A percentile compares a stretch with the other conserved stretches of the same genome.
Evolutionary conservation across 2,888 invertebrate species (phyloP).

Genomic region (Adelognathus sp.): DNA sequence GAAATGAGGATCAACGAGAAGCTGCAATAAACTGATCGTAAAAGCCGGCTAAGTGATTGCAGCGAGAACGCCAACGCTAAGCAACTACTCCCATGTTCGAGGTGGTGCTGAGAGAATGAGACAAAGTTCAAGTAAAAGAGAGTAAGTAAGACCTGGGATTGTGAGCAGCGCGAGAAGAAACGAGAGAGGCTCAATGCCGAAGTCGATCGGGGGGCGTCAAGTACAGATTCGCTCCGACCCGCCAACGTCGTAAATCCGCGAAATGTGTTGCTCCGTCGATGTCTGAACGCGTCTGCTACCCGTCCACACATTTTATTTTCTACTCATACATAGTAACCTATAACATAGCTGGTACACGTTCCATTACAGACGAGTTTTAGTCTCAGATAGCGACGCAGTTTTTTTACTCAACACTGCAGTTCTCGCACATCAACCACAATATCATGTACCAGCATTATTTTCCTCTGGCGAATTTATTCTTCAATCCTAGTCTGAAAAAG

Average conservation of each 20-base stretch:
- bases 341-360: background rate
- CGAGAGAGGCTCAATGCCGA: conserved; percentile 20
- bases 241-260: conserved; percentile 50
- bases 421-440: too few species aligned
- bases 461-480: background rate
- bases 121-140: too few species aligned
- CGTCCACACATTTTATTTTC: background rate
- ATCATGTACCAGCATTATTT: background rate
- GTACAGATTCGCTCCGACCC: conserved; percentile 44
- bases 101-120: too few species aligned
- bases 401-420: too few species aligned
- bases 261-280: conserved; percentile 54
- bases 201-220: conserved; percentile 18
- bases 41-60: conserved; percentile 73
- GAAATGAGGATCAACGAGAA: conserved; percentile 23
- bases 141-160: conserved; percentile 3
- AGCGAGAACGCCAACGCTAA: conserved; percentile 48
- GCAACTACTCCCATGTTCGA: conserved; percentile 42
- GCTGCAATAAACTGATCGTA: conserved; percentile 74
- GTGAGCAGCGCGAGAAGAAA: conserved; percentile 40
- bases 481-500: too few species aligned
- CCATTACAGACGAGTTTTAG: background rate
- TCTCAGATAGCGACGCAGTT: background rate
- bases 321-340: background rate
- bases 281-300: conserved; percentile 9